Percentiles rank a stretch among this genome's conserved stretches.
Conservation (phyloP, 2,888 invertebrate genomes). For the Drosophila colorata region DNA sequence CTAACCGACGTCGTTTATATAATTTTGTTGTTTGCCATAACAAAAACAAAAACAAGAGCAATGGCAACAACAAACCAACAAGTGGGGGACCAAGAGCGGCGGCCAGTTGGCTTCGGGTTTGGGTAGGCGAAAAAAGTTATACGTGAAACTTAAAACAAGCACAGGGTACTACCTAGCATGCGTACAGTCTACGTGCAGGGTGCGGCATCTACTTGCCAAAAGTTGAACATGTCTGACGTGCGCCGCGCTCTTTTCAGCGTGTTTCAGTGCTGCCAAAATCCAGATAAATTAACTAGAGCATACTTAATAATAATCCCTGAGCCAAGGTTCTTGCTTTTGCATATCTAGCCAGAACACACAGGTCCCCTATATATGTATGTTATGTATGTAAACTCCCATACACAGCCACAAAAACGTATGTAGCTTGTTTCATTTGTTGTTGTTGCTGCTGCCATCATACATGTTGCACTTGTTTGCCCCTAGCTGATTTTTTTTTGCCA, state of each 20-base stretch:
- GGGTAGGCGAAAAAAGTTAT: slow-evolving; percentile 60
- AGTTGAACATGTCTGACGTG: slow-evolving; percentile 48
- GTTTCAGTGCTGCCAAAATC: slow-evolving; percentile 29
- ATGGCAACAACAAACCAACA: slow-evolving; percentile 17
- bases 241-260: slow-evolving; percentile 19
- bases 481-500: slow-evolving; percentile 16
- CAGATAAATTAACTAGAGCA: slow-evolving; percentile 65
- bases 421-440: slow-evolving; percentile 23
- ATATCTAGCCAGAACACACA: slow-evolving; percentile 26
- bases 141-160: slow-evolving; percentile 67
- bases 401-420: slow-evolving; percentile 1
- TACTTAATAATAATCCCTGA: slow-evolving; percentile 60
- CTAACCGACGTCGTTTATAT: slow-evolving; percentile 80
- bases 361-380: neutral
- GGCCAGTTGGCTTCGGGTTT: slow-evolving; percentile 18
- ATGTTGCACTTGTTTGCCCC: slow-evolving; percentile 42
- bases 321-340: slow-evolving; percentile 4
- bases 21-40: slow-evolving; percentile 76
- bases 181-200: neutral
- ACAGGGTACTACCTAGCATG: neutral
- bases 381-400: neutral
- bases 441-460: slow-evolving; percentile 28
- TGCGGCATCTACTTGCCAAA: slow-evolving; percentile 21
- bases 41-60: slow-evolving; percentile 47
- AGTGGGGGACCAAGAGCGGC: neutral